These are phyloP conservation scores for Natrix natrix DNA, from an alignment of 2,797 vertebrate genomes.

Conservation along the genomic window DNA sequence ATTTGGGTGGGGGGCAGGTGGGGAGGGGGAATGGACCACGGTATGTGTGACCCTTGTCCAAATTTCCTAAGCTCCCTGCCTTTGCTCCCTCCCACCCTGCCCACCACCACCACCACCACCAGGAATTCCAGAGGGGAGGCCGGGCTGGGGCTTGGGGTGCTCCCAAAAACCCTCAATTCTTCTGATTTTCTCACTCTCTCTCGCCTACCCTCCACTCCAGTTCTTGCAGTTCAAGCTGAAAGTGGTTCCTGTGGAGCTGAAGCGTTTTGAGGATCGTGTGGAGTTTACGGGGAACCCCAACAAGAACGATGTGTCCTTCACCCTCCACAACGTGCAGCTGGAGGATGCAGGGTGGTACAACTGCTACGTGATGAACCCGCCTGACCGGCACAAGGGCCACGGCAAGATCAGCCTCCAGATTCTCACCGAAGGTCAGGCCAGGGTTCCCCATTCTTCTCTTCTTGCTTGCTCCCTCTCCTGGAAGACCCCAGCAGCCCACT, in stretches of 20 bases:
- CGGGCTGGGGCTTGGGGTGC: neutral
- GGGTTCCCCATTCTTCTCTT: neutral
- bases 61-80: too few species aligned
- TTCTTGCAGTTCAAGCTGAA: constrained; percentile 88
- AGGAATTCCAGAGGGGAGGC: neutral
- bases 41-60: neutral
- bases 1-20: too few species aligned
- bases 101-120: too few species aligned
- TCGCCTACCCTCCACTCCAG: constrained; percentile 60
- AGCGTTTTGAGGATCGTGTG: constrained; percentile 85
- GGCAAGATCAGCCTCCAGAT: constrained; percentile 83
- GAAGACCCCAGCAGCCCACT: neutral
- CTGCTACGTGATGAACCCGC: constrained; percentile 91
- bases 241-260: constrained; percentile 78
- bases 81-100: neutral
- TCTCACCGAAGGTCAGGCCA: constrained; percentile 84
- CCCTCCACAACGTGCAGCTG: constrained; percentile 83
- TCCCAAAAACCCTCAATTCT: neutral
- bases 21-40: neutral
- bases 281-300: constrained; percentile 88
- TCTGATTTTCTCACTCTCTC: neutral
- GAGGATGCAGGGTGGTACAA: constrained; percentile 87
- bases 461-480: neutral
- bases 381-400: constrained; percentile 85
- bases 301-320: constrained; percentile 91